Evolutionary conservation across 2,888 invertebrate species (phyloP).

Genomic region (Drosophila flavopinicola): DNA sequence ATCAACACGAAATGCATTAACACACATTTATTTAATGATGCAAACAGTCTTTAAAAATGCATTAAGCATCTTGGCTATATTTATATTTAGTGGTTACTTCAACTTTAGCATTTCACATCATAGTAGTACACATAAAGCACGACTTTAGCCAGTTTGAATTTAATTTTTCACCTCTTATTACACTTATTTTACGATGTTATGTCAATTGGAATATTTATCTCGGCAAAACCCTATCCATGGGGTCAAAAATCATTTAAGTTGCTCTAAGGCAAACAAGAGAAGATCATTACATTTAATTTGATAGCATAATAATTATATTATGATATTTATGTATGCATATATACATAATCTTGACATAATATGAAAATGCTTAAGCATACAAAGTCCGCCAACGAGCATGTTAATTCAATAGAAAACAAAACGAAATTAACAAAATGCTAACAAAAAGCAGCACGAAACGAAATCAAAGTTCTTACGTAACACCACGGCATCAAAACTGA

Average conservation of each 20-base stretch:
- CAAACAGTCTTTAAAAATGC: too few relatives aligned
- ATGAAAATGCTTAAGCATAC: conserved; percentile 24
- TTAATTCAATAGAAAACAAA: conserved; percentile 43
- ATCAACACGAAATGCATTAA: too few relatives aligned
- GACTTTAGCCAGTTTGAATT: too few relatives aligned
- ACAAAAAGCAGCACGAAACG: conserved; percentile 32
- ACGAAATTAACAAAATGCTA: conserved; percentile 26
- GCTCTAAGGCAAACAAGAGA: neutral
- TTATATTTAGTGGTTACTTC: too few relatives aligned
- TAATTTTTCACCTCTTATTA: too few relatives aligned
- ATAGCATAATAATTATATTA: neutral
- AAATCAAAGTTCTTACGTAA: conserved; percentile 60
- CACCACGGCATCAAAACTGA: neutral
- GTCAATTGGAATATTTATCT: too few relatives aligned
- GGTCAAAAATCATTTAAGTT: neutral
- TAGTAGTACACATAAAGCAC: too few relatives aligned
- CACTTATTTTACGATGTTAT: too few relatives aligned
- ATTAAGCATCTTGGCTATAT: too few relatives aligned
- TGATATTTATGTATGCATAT: neutral
- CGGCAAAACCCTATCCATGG: too few relatives aligned
- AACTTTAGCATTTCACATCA: too few relatives aligned
- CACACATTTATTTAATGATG: too few relatives aligned
- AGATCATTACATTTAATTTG: neutral
- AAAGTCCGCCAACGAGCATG: conserved; percentile 9
- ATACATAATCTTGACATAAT: conserved; percentile 18